phyloP scores from a whole-genome alignment of 2,113 vertebrate genomes.

The Varanus komodoensis region DNA sequence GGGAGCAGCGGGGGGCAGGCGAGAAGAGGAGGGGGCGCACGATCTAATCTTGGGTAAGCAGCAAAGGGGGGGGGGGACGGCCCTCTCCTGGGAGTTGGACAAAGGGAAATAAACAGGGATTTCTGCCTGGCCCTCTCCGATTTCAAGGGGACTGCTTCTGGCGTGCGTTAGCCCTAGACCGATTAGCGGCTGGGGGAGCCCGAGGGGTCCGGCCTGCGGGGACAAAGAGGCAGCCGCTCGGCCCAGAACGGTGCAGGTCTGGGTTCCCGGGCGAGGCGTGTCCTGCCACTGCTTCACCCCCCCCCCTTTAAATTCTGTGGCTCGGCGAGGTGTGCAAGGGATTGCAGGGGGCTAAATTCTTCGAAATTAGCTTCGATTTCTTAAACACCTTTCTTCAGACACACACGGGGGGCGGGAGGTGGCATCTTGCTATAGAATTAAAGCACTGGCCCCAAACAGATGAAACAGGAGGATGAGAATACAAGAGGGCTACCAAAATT shows the following conservation, averaged over 20 bases:
- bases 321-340: too few relatives aligned
- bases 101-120: background rate
- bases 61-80: background rate
- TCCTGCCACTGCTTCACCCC: too few relatives aligned
- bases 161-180: background rate
- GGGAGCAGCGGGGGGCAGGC: too few relatives aligned
- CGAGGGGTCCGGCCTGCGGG: background rate
- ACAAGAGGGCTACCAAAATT: too few relatives aligned
- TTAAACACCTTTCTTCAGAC: too few relatives aligned
- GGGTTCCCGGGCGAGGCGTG: too few relatives aligned
- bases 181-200: background rate
- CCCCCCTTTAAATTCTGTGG: background rate
- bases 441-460: too few relatives aligned
- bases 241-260: fast-evolving
- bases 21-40: background rate
- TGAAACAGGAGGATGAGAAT: too few relatives aligned
- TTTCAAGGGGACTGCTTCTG: fast-evolving
- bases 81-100: background rate
- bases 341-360: too few relatives aligned
- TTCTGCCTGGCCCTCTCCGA: background rate
- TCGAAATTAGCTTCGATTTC: too few relatives aligned
- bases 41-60: background rate
- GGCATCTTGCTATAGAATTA: too few relatives aligned
- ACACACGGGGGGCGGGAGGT: too few relatives aligned
- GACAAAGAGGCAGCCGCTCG: background rate